These are phyloP conservation scores for Gila robusta DNA, from an alignment of 2,797 vertebrate species.

Conservation along the genomic window DNA sequence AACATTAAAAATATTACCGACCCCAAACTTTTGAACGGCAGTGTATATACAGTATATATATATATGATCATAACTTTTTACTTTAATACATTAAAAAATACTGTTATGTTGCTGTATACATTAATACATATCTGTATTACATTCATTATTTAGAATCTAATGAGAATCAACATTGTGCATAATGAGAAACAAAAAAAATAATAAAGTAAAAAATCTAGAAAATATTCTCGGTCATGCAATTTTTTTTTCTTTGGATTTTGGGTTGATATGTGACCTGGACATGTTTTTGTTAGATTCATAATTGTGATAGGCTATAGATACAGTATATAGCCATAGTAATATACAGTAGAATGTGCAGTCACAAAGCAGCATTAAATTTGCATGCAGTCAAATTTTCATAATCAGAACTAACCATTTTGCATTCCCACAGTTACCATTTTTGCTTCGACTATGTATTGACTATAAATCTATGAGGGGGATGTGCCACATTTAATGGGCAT, in stretches of 20 bases:
- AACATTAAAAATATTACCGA: no score
- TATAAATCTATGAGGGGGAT: not conserved
- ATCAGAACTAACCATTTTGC: not conserved
- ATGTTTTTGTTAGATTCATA: not conserved
- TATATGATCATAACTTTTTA: no score
- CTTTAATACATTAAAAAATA: not conserved
- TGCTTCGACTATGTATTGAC: not conserved
- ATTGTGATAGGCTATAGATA: not conserved
- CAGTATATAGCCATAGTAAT: not conserved
- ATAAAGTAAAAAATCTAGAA: not conserved
- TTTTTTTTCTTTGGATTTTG: not conserved
- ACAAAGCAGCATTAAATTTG: not conserved
- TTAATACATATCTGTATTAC: not conserved
- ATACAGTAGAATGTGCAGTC: not conserved
- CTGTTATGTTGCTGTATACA: not conserved
- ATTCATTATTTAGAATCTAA: not conserved
- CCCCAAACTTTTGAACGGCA: no score
- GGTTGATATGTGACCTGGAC: not conserved
- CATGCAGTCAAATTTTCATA: not conserved
- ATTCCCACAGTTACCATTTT: not conserved
- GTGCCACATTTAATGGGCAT: not conserved
- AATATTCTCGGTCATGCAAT: no score
- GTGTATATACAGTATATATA: no score
- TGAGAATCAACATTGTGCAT: not conserved
- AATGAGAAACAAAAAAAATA: not conserved